Evolutionary conservation across 2,888 invertebrate genomes (phyloP).

Genomic region (Lasius fuliginosus): DNA sequence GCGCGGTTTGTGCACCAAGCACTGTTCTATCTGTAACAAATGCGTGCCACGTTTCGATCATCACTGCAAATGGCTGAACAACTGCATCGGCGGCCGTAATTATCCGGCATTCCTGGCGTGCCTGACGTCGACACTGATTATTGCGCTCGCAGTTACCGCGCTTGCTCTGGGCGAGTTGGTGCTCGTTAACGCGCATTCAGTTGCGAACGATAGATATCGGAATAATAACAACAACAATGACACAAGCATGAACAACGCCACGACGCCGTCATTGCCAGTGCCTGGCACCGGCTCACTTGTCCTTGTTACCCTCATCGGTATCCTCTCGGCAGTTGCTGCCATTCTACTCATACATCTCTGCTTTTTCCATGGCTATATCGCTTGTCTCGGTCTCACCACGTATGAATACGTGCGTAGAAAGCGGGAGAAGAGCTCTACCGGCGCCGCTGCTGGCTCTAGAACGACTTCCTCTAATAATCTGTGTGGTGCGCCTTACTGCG

Average conservation of each 20-base stretch:
- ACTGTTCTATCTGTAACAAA: slow-evolving; percentile 99
- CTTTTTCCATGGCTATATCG: slow-evolving; percentile 96
- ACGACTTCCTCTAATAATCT: not conserved
- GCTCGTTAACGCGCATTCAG: slow-evolving; percentile 79
- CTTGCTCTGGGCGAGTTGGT: slow-evolving; percentile 91
- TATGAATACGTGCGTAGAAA: slow-evolving; percentile 93
- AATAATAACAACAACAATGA: slow-evolving; percentile 80
- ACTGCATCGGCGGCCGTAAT: slow-evolving; percentile 97
- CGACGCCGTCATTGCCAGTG: slow-evolving; percentile 73
- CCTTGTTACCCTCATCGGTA: slow-evolving; percentile 87
- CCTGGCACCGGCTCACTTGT: slow-evolving; percentile 87
- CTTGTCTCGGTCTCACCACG: slow-evolving; percentile 94
- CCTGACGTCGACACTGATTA: slow-evolving; percentile 92
- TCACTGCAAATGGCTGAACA: slow-evolving; percentile 99
- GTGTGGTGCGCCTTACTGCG: not conserved
- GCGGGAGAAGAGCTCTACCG: slow-evolving; percentile 72
- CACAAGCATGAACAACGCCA: slow-evolving; percentile 78
- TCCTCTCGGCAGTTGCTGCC: slow-evolving; percentile 92
- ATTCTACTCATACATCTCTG: slow-evolving; percentile 94
- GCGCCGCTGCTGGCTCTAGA: not conserved
- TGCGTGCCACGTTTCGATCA: slow-evolving; percentile 98
- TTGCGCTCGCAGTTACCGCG: slow-evolving; percentile 90
- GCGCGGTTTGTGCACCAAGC: slow-evolving; percentile 93
- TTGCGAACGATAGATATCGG: not conserved
- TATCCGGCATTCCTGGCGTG: slow-evolving; percentile 94